Evolutionary conservation across 2,888 invertebrate genomes (phyloP), one percentile per base, ranked within the genome.

Genomic region (Mythimna albipuncta): DNA sequence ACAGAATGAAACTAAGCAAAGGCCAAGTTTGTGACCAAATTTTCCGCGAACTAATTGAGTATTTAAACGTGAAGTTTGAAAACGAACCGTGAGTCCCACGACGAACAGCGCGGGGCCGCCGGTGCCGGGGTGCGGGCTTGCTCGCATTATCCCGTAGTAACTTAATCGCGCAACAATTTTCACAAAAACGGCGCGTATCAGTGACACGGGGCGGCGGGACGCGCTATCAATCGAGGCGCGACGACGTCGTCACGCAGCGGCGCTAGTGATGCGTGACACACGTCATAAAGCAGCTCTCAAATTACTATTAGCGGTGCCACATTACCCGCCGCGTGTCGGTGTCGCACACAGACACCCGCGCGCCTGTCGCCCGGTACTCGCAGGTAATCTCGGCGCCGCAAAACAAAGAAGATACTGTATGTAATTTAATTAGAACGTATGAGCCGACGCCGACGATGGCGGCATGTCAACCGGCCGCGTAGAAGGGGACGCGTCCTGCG

Each of bases 361-460:
- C 3, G 1, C 6, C 13, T 7, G 47, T 6, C 54, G 13, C 75
- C 13, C 21, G n/a, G n/a, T n/a, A 21, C 47, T 47, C 55, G 61
- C 59, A 81, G 82, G 81, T 69, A 61, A 64, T 76, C 77, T 62
- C 64, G 32, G 61, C 10, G 50, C 32, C 47, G 32, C 64, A 41
- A 64, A 76, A 76, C 81, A 76, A 68, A 77, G 35, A 67, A 64
- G 59, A 50, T 64, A 57, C 64, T 77, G 55, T 19, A 79, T 80
- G 63, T 79, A 63, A 77, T 79, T 79, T 65, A 19, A 65, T 77
- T 66, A 76, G 19, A 72, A 41, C 19, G 47, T 47, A 47, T 2
- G 50, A 21, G 38, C 41, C 26, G 11, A 19, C 11, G 13, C 26
- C n/a, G 38, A 19, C 41, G 65, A 2, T 44, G 64, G 7, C 41